A percentile compares a stretch with the other conserved stretches of the same genome.
phyloP scores from a whole-genome alignment of 2,797 vertebrate species.

The Hyperoplus immaculatus region DNA sequence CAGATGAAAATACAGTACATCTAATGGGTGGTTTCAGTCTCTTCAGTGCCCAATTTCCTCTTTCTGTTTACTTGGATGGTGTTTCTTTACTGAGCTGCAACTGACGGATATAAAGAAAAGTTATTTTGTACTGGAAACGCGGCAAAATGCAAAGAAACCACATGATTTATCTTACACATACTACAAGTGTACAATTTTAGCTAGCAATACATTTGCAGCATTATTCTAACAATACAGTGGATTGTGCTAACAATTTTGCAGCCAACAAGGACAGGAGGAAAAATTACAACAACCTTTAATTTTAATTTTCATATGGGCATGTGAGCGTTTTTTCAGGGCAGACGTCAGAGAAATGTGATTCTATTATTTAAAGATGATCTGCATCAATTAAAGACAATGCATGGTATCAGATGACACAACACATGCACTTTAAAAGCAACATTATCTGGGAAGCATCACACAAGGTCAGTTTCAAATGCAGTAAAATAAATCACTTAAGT shows the following conservation, averaged over 20 bases:
- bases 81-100: constrained; percentile 17
- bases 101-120: background rate
- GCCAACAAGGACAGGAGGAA: background rate
- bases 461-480: constrained; percentile 14
- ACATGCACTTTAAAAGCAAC: background rate
- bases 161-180: constrained; percentile 6
- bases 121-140: background rate
- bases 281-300: background rate
- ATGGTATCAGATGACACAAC: background rate
- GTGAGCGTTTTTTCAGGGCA: background rate
- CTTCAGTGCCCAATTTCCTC: constrained; percentile 1
- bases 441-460: constrained; percentile 1
- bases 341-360: background rate
- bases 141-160: background rate
- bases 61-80: constrained; percentile 7
- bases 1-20: background rate
- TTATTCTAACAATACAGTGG: background rate
- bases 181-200: background rate
- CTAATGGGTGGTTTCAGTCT: constrained; percentile 17
- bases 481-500: constrained; percentile 20
- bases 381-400: constrained; percentile 1
- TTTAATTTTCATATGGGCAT: background rate
- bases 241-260: background rate
- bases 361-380: constrained; percentile 5
- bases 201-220: constrained; percentile 13